Evolutionary conservation across 2,888 invertebrate species (phyloP), one percentile per base, ranked within the genome.

Genomic region (Pegoplata infirma): DNA sequence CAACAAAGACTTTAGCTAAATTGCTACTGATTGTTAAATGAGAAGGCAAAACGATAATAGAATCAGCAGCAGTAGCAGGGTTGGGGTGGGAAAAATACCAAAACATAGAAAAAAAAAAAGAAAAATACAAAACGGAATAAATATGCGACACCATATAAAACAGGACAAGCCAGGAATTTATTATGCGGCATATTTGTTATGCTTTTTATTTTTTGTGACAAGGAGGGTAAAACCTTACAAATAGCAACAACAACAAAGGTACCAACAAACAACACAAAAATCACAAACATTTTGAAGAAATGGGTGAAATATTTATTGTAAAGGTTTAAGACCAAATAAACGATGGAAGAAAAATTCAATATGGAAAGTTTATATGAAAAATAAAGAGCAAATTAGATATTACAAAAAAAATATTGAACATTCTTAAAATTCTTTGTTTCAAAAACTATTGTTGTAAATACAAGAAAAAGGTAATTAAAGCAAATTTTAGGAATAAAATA

Each of bases 11-110:
- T 77, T 67, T 56, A 63, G 44, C 56, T 67, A 72, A 75, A 79
- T 71, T 75, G 73, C 75, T 66, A 71, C 55, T 71, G 74, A 79
- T 74, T 71, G 64, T 74, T 79, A 69, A 79, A 66, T 79, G 71
- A 69, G 47, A 73, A 61, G 75, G 66, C 74, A 73, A 75, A 79
- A 66, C 40, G 66, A 66, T 78, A 69, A 69, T 55, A 51, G 53
- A 49, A 67, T 25, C 59, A 12, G 46, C 23, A n/a, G n/a, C n/a
- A n/a, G n/a, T n/a, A n/a, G n/a, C 14, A 44, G 25, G 10, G 14
- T 40, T 5, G 17, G 58, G 46, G 21, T 16, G 44, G 32, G 32
- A 32, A 59, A 32, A 44, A 53, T 46, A n/a, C 53, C 28, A 53
- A 61, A 46, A 49, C 28, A 19, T 3, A 17, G 14, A 8, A 25